Percentiles rank a stretch among this genome's conserved stretches.
These are phyloP conservation scores for Dendrocincla tyrannina DNA, from an alignment of 2,797 vertebrate species.

Conservation along the genomic window DNA sequence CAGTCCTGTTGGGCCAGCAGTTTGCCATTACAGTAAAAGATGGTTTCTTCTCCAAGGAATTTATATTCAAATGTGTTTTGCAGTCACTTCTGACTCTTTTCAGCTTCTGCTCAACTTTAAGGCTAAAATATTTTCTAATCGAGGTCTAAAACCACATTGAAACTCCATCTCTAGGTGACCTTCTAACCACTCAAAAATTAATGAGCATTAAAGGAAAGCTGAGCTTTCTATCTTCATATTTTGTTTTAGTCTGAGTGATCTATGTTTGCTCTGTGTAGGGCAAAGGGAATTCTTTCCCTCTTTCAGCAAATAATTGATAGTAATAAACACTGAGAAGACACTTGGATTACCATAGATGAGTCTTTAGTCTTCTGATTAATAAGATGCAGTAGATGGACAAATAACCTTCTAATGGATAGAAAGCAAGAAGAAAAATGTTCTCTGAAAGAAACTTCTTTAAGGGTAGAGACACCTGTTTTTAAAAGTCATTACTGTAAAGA, in stretches of 20 bases:
- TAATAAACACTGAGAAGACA: conserved; percentile 4
- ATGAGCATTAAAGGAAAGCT: conserved; percentile 8
- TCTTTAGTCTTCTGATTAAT: neutral
- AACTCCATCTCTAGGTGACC: neutral
- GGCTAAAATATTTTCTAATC: conserved; percentile 6
- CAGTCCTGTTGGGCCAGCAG: neutral
- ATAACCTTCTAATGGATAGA: neutral
- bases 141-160: neutral
- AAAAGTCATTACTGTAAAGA: neutral
- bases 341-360: neutral
- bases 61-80: neutral
- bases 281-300: neutral
- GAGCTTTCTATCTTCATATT: neutral
- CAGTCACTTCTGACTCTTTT: neutral
- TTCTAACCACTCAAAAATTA: conserved; percentile 29
- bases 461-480: neutral
- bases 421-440: neutral
- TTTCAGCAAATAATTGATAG: conserved; percentile 2
- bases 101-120: neutral
- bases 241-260: neutral
- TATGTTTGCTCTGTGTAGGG: neutral
- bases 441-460: neutral
- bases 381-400: neutral
- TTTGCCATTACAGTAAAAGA: neutral
- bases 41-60: conserved; percentile 2